Conservation (phyloP, 2,888 invertebrate genomes). For the Diarsia rubi region DNA sequence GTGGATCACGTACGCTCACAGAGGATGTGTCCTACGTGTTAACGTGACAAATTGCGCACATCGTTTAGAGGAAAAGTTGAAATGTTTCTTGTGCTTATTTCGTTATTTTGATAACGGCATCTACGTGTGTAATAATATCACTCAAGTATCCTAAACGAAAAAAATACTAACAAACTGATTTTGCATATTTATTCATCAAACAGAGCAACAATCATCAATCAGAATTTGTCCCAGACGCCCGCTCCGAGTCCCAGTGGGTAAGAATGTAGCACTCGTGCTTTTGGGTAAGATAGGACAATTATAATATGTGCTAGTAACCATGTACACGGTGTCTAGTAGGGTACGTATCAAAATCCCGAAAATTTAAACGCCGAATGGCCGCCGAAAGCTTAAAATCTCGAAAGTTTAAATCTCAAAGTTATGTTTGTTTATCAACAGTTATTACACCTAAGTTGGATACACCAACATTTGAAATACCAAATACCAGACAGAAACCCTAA, state of each 20-base stretch:
- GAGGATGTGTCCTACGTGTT: constrained; percentile 4
- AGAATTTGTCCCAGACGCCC: neutral
- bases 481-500: no score
- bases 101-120: neutral
- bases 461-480: no score
- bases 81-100: constrained; percentile 9
- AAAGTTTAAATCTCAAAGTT: no score
- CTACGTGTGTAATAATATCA: neutral
- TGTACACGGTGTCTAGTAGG: neutral
- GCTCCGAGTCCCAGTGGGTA: neutral
- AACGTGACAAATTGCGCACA: constrained; percentile 5
- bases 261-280: neutral
- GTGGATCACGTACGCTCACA: constrained; percentile 31
- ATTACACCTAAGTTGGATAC: no score
- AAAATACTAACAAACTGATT: neutral
- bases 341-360: no score
- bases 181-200: neutral
- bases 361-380: no score
- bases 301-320: neutral
- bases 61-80: constrained; percentile 10
- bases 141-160: neutral
- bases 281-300: neutral
- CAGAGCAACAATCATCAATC: neutral
- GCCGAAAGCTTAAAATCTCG: no score
- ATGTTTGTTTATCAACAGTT: no score